Conservation (phyloP, 92 coral and sea anemone genomes). For the Parazoanthus swiftii region DNA sequence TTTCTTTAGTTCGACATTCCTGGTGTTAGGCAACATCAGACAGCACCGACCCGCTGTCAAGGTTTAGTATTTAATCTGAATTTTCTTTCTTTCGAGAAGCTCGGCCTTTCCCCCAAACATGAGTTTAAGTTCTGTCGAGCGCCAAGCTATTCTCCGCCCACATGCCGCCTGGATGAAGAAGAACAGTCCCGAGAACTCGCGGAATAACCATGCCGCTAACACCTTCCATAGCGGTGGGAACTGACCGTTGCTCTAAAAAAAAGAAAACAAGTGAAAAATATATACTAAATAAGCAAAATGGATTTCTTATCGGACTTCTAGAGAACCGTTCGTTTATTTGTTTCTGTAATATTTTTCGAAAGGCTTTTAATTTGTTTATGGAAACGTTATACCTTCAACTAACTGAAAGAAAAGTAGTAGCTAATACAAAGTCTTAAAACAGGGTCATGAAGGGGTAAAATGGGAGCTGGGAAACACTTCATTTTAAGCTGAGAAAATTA, state of each 20-base stretch:
- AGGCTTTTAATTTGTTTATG: too few relatives aligned
- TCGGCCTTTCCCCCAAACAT: slow-evolving; percentile 96
- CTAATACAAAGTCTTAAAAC: too few relatives aligned
- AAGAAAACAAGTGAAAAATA: slow-evolving; percentile 6
- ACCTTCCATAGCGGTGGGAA: slow-evolving; percentile 82
- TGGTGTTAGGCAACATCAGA: not conserved
- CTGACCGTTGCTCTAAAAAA: slow-evolving; percentile 59
- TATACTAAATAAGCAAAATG: not conserved
- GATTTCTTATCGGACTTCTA: not conserved
- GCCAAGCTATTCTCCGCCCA: slow-evolving; percentile 96
- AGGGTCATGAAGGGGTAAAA: too few relatives aligned
- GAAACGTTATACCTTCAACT: too few relatives aligned
- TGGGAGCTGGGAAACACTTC: too few relatives aligned
- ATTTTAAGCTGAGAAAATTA: too few relatives aligned
- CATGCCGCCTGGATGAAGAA: slow-evolving; percentile 90
- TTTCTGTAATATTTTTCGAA: too few relatives aligned
- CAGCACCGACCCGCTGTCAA: not conserved
- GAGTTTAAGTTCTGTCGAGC: slow-evolving; percentile 82
- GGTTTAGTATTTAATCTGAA: slow-evolving; percentile 24
- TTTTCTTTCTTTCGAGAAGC: slow-evolving; percentile 67
- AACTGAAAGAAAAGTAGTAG: too few relatives aligned
- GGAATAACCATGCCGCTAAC: slow-evolving; percentile 83
- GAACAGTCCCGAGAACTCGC: slow-evolving; percentile 77
- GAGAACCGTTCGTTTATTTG: too few relatives aligned
- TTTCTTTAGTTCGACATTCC: not conserved